phyloP scores from a whole-genome alignment of 2,113 vertebrate genomes.

The Vulpes vulpes region DNA sequence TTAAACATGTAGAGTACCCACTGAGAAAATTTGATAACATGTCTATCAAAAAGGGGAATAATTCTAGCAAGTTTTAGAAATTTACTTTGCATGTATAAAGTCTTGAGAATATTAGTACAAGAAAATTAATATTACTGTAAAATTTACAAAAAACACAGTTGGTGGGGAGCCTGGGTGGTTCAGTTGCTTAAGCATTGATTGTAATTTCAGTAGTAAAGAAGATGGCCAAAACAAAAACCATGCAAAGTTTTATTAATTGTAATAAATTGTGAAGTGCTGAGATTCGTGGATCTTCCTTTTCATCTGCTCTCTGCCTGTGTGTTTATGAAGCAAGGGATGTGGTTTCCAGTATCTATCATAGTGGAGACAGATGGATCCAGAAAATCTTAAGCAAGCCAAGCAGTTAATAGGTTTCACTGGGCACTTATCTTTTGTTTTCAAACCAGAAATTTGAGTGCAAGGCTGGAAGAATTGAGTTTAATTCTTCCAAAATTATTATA shows the following conservation, averaged over 20 bases:
- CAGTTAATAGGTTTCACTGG: neutral
- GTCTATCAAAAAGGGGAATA: neutral
- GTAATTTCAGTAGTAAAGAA: neutral
- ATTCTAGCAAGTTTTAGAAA: neutral
- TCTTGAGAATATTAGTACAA: neutral
- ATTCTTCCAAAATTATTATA: neutral
- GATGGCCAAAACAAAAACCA: neutral
- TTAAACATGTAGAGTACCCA: neutral
- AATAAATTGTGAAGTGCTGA: neutral
- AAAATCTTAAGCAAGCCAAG: neutral
- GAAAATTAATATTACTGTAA: neutral
- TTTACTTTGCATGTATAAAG: neutral
- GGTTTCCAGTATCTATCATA: neutral
- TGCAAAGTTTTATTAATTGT: neutral
- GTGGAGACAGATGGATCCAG: neutral
- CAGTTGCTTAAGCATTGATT: too few species aligned
- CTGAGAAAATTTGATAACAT: neutral
- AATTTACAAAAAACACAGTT: neutral
- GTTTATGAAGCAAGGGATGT: neutral
- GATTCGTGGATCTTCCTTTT: neutral
- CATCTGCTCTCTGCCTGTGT: neutral
- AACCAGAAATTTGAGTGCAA: neutral
- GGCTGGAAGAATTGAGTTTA: neutral
- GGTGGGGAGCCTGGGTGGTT: too few species aligned
- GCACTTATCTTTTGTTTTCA: conserved; percentile 15